Evolutionary conservation across 2,797 vertebrate species (phyloP), one percentile per base, ranked within the genome.

Genomic region (Pseudotriccus pelzelni): DNA sequence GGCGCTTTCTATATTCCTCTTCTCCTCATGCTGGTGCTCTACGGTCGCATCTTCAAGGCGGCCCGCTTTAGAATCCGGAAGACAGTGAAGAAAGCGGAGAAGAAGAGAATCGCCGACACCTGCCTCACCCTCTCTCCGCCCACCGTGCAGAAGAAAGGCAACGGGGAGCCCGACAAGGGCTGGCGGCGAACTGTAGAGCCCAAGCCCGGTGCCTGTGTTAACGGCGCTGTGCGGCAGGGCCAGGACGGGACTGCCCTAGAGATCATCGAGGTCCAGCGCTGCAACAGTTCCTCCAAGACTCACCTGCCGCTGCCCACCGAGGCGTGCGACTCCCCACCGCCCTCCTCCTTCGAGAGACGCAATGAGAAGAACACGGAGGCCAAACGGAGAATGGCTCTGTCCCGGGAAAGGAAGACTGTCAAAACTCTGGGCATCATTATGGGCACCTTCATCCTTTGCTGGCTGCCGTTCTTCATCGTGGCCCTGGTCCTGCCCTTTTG

Each of bases 371-470:
- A 97, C 93, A 97, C 98, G 2, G 99, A 99, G 43, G 98, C 98
- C 18, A 99, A 99, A 96, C 98, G 98, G 62, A 99, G 99, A 96
- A 98, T 99, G 94, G 99, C 99, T 62, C 93, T 99, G 94, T 99
- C 99, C 53, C 98, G 99, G 41, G 99, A 99, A 82, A 98, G 99
- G 74, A 99, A 99, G 96, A 99, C 99, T 4, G 99, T 99, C 67
- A 99, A 99, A 97, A 99, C 99, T 0, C 96, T 99, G 83, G 99
- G 99, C 53, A 99, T 99, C 97, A 99, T 99, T 81, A 99, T 99
- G 99, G 99, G 99, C 34, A 99, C 99, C 28, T 99, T 99, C 97
- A 99, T 99, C 94, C 98, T 99, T 91, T 99, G 99, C 97, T 99
- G 99, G 99, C 97, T 99, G 97, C 99, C 99, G 16, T 99, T 99